Conservation (phyloP, 2,113 vertebrate species). For the Istiophorus platypterus region DNA sequence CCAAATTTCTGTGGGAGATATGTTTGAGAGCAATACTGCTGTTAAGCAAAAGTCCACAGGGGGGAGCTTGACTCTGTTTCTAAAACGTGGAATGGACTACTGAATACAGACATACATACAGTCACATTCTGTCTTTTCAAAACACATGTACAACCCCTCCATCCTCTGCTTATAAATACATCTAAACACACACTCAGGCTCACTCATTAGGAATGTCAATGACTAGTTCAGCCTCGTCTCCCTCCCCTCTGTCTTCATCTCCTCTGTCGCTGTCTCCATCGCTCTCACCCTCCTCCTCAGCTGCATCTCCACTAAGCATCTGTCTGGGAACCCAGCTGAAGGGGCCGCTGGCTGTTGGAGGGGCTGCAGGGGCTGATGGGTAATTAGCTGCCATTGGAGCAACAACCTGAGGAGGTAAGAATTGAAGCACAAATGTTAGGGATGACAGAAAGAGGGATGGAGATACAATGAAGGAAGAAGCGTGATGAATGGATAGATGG, state of each 20-base stretch:
- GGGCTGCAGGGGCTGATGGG: slow-evolving; percentile 70
- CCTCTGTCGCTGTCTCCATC: slow-evolving; percentile 85
- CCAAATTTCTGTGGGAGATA: not conserved
- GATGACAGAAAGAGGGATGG: not conserved
- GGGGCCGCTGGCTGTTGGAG: slow-evolving; percentile 72
- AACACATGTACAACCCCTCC: not conserved
- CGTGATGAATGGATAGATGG: slow-evolving; percentile 25
- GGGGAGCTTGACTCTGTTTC: slow-evolving; percentile 37
- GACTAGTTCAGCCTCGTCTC: slow-evolving; percentile 86
- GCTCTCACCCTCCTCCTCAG: slow-evolving; percentile 86
- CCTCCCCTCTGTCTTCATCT: slow-evolving; percentile 86
- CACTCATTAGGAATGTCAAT: slow-evolving; percentile 88
- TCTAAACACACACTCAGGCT: slow-evolving; percentile 45
- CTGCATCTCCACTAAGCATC: slow-evolving; percentile 86
- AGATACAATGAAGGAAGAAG: slow-evolving; percentile 1
- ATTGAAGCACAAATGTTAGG: not conserved
- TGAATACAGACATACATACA: slow-evolving; percentile 18
- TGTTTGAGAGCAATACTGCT: slow-evolving; percentile 47
- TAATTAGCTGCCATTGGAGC: slow-evolving; percentile 80
- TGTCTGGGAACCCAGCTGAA: slow-evolving; percentile 88
- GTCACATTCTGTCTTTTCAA: slow-evolving; percentile 4
- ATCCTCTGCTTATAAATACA: slow-evolving; percentile 36
- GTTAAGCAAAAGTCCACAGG: slow-evolving; percentile 55
- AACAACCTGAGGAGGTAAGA: slow-evolving; percentile 76
- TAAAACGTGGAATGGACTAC: not conserved